These are phyloP conservation scores for Doryteuthis pealeii DNA, from an alignment of 1,140 invertebrate species.

Conservation along the genomic window DNA sequence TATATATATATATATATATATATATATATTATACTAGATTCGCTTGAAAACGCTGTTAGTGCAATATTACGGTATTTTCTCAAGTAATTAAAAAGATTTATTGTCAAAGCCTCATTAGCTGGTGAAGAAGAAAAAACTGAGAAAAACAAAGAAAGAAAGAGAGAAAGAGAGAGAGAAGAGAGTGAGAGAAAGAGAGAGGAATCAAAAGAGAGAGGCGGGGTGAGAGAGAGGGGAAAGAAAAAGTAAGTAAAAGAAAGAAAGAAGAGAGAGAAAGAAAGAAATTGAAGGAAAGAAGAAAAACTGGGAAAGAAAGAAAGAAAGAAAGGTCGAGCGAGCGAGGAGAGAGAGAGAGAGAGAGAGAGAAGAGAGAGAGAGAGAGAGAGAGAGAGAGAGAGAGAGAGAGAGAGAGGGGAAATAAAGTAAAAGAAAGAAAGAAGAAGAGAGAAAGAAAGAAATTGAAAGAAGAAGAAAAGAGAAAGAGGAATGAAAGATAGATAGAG, in stretches of 20 bases:
- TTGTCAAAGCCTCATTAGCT: too few relatives aligned
- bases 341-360: neutral
- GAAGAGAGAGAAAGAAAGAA: neutral
- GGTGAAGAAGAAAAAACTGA: too few relatives aligned
- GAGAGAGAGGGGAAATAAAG: neutral
- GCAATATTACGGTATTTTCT: too few relatives aligned
- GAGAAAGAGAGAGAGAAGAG: neutral
- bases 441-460: neutral
- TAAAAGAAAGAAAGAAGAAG: too few relatives aligned
- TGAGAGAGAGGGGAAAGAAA: neutral
- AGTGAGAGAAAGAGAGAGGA: neutral
- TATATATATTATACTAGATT: too few relatives aligned
- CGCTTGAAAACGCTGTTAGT: too few relatives aligned
- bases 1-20: too few relatives aligned
- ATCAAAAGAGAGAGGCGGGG: neutral
- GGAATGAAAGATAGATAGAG: neutral
- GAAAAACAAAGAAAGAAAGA: neutral
- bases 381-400: neutral
- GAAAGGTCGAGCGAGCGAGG: neutral
- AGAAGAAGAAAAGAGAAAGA: neutral
- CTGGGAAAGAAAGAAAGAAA: neutral
- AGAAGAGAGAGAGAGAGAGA: neutral
- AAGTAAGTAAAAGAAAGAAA: neutral
- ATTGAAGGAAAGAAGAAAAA: neutral
- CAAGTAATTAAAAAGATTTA: too few relatives aligned